Base-by-base conservation (phyloP, 1,140 invertebrate species). In the Lucilia sericata region DNA sequence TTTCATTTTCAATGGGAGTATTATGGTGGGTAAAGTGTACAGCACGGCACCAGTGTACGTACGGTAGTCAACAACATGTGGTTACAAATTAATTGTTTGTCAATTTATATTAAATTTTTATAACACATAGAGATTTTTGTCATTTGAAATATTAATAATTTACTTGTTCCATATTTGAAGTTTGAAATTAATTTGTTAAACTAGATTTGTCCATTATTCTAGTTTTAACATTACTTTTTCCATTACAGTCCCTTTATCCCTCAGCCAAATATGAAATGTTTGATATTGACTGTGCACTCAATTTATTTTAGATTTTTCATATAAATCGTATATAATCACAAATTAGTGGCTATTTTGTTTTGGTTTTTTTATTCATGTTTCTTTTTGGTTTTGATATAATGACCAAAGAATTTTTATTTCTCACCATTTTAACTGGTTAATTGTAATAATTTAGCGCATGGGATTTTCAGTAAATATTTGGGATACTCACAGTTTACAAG, bases 401-500 rank as follows among this genome's bases (percentile, higher is more conserved):
- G 12, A 49, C 76, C n/a, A 80, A 42, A 49, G 76, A 10, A 70
- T 70, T 70, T 25, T 70, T 70, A 70, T 70, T 70, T 70, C 76
- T 49, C 75, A 49, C 76, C 76, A 80, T 80, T 80, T 21, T 13
- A 25, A 80, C 42, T 14, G 13, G 76, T 49, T 80, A 80, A 80
- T 80, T 80, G 42, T 80, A 10, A 49, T 49, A 80, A 80, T 80
- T 80, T 49, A 80, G 76, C 76, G 49, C 42, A 80, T 49, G 76
- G 19, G 76, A 80, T 47, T 80, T 49, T 80, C 47, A 14, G 17
- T 80, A 17, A 49, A 25, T 51, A 70, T 10, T 70, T 7, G n/a
- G 65, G 65, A 10, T 12, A 70, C n/a, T 21, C 65, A 70, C 65
- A 70, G 65, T 10, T 70, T n/a, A 7, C 13, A 60, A 5, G 25